Evolutionary conservation across 2,888 invertebrate species (phyloP).

Genomic region (Athalia cordata): DNA sequence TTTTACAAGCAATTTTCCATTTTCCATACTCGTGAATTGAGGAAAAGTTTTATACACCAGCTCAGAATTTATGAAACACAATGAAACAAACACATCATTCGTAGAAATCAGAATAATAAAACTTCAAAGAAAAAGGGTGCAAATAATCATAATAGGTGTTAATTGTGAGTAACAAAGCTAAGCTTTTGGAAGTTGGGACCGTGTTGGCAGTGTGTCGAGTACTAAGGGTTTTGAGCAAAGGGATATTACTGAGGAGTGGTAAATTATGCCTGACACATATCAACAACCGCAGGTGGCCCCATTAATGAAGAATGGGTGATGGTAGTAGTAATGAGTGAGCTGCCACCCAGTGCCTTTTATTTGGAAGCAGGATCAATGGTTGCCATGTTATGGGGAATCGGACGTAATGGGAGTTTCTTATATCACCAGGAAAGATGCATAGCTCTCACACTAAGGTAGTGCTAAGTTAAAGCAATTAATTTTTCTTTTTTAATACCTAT

Average conservation of each 20-base stretch:
- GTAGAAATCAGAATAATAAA: constrained; percentile 30
- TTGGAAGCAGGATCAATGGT: constrained; percentile 10
- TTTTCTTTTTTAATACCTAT: not conserved
- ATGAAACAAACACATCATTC: constrained; percentile 26
- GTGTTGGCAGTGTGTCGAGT: constrained; percentile 70
- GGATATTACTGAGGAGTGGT: constrained; percentile 32
- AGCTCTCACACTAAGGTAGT: constrained; percentile 15
- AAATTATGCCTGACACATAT: constrained; percentile 30
- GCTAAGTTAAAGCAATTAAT: constrained; percentile 6
- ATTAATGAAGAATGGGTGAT: constrained; percentile 40
- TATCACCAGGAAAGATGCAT: constrained; percentile 11
- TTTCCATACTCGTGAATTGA: not conserved
- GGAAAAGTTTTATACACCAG: not conserved
- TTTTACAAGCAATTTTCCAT: not conserved
- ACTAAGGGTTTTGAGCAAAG: constrained; percentile 56
- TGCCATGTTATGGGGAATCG: constrained; percentile 18
- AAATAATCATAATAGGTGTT: constrained; percentile 50
- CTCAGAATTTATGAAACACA: constrained; percentile 2
- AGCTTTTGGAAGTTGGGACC: constrained; percentile 67
- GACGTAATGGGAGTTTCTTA: constrained; percentile 4
- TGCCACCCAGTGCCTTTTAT: constrained; percentile 56
- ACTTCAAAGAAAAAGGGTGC: constrained; percentile 47
- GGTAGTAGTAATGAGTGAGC: constrained; percentile 47
- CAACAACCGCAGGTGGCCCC: constrained; percentile 60
- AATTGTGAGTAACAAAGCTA: constrained; percentile 50